Evolutionary conservation across 2,888 invertebrate species (phyloP).

Genomic region (Pharmacophagus antenor): DNA sequence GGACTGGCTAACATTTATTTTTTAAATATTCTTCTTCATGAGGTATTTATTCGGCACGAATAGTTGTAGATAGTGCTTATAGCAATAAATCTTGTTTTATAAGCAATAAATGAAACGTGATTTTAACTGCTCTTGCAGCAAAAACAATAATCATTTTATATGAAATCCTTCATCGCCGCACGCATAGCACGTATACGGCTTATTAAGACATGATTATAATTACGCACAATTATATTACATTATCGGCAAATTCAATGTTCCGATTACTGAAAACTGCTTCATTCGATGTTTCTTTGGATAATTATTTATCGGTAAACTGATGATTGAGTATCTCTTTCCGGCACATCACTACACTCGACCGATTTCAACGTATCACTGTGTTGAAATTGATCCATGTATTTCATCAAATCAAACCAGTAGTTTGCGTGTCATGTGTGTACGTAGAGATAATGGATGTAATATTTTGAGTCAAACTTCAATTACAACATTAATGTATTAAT

Average conservation of each 20-base stretch:
- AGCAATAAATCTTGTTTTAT: neutral
- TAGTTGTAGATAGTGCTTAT: neutral
- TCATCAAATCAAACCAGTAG: too few species aligned
- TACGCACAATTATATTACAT: conserved; percentile 6
- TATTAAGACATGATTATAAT: neutral
- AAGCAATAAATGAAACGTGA: conserved; percentile 31
- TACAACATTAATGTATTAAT: too few species aligned
- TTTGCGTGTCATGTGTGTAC: too few species aligned
- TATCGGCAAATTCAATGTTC: neutral
- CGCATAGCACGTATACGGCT: conserved; percentile 35
- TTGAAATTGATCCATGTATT: too few species aligned
- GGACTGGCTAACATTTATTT: too few species aligned
- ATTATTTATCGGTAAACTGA: neutral
- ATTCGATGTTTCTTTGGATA: neutral
- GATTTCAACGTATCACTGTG: too few species aligned
- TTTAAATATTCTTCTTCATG: neutral
- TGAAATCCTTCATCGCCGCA: conserved; percentile 22
- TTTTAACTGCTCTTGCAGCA: conserved; percentile 13
- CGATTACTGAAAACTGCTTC: neutral
- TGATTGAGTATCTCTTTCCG: neutral
- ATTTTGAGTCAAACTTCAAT: too few species aligned
- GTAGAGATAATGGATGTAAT: too few species aligned
- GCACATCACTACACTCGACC: too few species aligned
- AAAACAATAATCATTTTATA: neutral
- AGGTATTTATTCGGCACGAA: neutral